These are phyloP conservation scores for Cosmopolites sordidus DNA, from an alignment of 2,888 invertebrate genomes.

Conservation along the genomic window DNA sequence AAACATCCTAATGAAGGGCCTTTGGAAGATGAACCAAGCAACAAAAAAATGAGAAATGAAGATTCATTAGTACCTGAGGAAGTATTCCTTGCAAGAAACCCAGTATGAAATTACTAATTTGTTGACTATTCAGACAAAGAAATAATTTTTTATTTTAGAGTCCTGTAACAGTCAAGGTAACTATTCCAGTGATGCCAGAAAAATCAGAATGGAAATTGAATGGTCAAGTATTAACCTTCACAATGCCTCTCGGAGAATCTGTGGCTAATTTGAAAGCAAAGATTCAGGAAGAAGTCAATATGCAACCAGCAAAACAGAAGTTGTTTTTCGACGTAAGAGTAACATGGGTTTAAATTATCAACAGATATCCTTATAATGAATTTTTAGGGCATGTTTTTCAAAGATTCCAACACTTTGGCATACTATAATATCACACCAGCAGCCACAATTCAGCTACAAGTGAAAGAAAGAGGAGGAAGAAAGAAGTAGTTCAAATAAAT, in stretches of 20 bases:
- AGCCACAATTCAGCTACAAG: slow-evolving; percentile 78
- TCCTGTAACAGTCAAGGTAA: slow-evolving; percentile 76
- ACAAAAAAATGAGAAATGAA: slow-evolving; percentile 86
- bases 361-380: slow-evolving; percentile 14
- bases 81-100: slow-evolving; percentile 68
- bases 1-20: slow-evolving; percentile 52
- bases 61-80: slow-evolving; percentile 89
- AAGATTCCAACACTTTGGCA: slow-evolving; percentile 90
- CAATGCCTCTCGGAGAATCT: slow-evolving; percentile 70
- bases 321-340: slow-evolving; percentile 79
- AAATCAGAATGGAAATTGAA: slow-evolving; percentile 94
- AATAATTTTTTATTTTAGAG: slow-evolving; percentile 49
- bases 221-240: slow-evolving; percentile 80
- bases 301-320: slow-evolving; percentile 97
- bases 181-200: slow-evolving; percentile 78
- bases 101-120: slow-evolving; percentile 44
- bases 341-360: neutral
- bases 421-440: slow-evolving; percentile 92
- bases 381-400: slow-evolving; percentile 92
- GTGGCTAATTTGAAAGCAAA: slow-evolving; percentile 85
- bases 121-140: neutral
- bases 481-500: slow-evolving; percentile 67
- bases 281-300: slow-evolving; percentile 78
- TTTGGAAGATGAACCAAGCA: slow-evolving; percentile 77
- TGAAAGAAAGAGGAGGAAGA: slow-evolving; percentile 96